Percentiles rank a stretch among this genome's conserved stretches.
Conservation (phyloP, 2,113 vertebrate genomes). For the Equus przewalskii region DNA sequence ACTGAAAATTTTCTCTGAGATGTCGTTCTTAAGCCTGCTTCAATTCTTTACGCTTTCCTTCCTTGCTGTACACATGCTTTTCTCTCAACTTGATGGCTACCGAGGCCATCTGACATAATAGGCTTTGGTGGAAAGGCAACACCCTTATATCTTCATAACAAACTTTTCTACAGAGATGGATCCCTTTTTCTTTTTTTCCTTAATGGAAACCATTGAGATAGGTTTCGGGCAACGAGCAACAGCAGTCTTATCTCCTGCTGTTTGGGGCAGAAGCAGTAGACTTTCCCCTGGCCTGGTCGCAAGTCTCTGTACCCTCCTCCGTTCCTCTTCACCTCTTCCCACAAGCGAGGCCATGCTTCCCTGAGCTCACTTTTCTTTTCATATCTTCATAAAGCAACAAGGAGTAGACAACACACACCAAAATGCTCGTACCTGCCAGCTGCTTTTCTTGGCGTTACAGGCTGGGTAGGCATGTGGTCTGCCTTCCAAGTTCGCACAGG, state of each 20-base stretch:
- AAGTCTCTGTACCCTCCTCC: neutral
- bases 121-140: neutral
- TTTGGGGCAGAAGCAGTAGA: neutral
- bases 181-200: neutral
- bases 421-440: neutral
- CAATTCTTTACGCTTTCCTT: neutral
- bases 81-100: neutral
- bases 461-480: too few relatives aligned
- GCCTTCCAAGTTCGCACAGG: neutral
- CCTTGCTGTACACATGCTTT: too few relatives aligned
- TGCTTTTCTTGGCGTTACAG: neutral
- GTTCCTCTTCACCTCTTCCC: neutral
- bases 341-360: neutral
- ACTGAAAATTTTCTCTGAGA: neutral
- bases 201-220: neutral
- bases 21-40: too few relatives aligned
- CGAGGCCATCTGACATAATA: neutral
- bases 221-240: too few relatives aligned
- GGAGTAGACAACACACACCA: neutral
- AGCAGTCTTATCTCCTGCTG: neutral
- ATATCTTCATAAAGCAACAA: neutral
- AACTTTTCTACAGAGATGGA: neutral
- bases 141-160: too few relatives aligned
- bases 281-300: too few relatives aligned
- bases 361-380: neutral